Evolutionary conservation across 2,888 invertebrate species (phyloP).

Genomic region (Poecilobothrus nobilitatus): DNA sequence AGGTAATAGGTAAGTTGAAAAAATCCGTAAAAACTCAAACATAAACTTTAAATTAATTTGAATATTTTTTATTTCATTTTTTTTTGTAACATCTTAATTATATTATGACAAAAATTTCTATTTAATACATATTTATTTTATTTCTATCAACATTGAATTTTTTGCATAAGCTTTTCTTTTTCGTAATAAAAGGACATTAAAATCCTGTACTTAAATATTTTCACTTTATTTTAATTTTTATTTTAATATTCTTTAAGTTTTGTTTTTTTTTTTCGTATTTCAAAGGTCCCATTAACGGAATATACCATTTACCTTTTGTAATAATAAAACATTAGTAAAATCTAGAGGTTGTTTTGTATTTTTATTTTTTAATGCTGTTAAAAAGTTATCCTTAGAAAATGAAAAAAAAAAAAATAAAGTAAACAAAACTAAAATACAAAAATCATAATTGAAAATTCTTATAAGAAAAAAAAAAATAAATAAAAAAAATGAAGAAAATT

Average conservation of each 20-base stretch:
- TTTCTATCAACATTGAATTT: too few relatives aligned
- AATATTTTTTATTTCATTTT: too few relatives aligned
- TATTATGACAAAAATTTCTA: too few relatives aligned
- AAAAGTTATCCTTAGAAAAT: too few relatives aligned
- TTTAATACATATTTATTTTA: too few relatives aligned
- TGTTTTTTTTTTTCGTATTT: background rate
- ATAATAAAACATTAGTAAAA: background rate
- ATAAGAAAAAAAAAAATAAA: background rate
- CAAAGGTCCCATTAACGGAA: constrained; percentile 2
- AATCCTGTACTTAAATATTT: background rate
- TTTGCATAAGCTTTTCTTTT: too few relatives aligned
- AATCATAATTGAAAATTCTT: background rate
- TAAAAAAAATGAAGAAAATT: background rate
- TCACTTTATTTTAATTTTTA: background rate
- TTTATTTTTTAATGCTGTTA: background rate
- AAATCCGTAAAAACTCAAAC: too few relatives aligned
- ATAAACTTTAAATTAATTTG: too few relatives aligned
- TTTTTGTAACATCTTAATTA: too few relatives aligned
- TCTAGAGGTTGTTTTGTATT: background rate
- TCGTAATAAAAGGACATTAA: too few relatives aligned
- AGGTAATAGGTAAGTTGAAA: too few relatives aligned
- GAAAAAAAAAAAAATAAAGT: too few relatives aligned
- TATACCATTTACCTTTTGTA: constrained; percentile 1
- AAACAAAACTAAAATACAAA: background rate
- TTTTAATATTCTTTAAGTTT: background rate